A percentile compares a stretch with the other conserved stretches of the same genome.
phyloP scores from a whole-genome alignment of 2,113 vertebrate species.

The Circaetus cinerascens region DNA sequence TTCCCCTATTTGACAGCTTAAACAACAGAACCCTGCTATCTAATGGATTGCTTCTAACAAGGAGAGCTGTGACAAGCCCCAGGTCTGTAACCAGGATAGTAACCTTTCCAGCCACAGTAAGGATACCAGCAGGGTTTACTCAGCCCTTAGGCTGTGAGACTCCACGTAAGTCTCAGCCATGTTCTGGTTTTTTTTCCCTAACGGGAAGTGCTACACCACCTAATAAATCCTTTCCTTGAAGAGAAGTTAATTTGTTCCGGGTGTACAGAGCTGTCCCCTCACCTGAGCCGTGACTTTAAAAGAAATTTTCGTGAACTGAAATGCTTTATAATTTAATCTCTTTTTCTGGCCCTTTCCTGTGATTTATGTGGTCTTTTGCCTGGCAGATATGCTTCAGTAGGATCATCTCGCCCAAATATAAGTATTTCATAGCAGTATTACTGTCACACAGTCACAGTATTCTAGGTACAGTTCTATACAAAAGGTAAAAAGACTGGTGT shows the following conservation, averaged over 20 bases:
- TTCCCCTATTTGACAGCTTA: neutral
- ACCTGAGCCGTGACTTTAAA: neutral
- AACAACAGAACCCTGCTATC: neutral
- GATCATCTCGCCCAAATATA: neutral
- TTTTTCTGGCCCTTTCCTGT: neutral
- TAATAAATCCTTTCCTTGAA: neutral
- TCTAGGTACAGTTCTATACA: neutral
- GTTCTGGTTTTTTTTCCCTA: neutral
- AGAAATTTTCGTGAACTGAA: neutral
- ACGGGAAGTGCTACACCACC: neutral
- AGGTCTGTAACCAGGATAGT: too few species aligned
- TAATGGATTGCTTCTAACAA: neutral
- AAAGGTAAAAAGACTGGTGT: neutral
- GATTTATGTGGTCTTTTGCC: neutral
- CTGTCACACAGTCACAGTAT: neutral
- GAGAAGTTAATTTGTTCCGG: neutral
- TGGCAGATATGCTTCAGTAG: neutral
- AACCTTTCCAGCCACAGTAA: neutral
- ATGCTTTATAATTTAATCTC: neutral
- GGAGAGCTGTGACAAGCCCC: neutral
- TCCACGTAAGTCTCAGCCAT: neutral
- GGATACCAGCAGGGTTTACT: neutral
- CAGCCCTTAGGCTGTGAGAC: neutral
- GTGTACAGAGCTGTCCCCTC: neutral
- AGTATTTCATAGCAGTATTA: neutral